A percentile compares a stretch with the other conserved stretches of the same genome.
Conservation (phyloP, 2,113 vertebrate species). For the Tetrao urogallus region DNA sequence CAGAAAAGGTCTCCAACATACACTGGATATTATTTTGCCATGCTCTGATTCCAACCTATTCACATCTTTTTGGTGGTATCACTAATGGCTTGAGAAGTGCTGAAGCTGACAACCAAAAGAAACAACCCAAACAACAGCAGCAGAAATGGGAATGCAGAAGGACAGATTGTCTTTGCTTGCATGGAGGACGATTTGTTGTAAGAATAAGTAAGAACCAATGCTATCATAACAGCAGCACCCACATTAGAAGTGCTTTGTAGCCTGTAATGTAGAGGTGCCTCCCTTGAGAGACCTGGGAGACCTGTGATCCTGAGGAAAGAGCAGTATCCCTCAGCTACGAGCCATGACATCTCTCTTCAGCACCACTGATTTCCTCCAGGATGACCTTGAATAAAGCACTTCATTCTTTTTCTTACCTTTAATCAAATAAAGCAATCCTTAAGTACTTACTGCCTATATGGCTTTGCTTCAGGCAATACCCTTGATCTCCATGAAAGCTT, state of each 20-base stretch:
- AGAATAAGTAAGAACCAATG: not conserved
- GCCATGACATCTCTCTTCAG: not conserved
- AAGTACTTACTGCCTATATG: not conserved
- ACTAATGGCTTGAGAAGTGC: not conserved
- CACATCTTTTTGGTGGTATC: fast-evolving
- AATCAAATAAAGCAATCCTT: not conserved
- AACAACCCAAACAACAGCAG: fast-evolving
- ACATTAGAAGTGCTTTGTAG: not conserved
- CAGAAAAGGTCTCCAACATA: not conserved
- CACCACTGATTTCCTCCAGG: not conserved
- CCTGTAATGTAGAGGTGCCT: not conserved
- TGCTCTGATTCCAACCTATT: not conserved
- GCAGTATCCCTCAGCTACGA: not conserved
- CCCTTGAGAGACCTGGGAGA: not conserved
- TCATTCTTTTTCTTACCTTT: not conserved
- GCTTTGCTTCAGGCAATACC: not conserved
- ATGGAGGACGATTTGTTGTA: not conserved
- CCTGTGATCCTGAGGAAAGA: not conserved
- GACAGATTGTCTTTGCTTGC: not conserved
- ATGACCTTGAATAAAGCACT: conserved; percentile 2
- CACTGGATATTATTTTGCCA: not conserved
- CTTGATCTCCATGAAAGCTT: not conserved
- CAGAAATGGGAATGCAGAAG: not conserved
- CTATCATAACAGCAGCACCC: not conserved
- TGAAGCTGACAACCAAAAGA: not conserved